Evolutionary conservation across 2,113 vertebrate genomes (phyloP).

Genomic region (Cromileptes altivelis): DNA sequence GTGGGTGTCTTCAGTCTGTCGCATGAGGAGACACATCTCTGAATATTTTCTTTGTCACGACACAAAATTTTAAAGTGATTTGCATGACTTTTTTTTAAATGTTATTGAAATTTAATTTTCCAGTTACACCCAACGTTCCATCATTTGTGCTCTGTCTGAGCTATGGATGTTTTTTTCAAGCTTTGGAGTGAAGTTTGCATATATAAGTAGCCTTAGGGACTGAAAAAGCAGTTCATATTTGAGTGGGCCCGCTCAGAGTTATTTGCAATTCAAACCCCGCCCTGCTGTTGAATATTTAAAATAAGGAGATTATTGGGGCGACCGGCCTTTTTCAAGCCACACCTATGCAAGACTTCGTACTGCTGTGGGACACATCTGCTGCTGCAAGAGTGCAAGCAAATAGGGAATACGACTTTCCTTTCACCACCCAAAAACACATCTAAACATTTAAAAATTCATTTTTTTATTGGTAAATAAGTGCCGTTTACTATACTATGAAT

Average conservation of each 20-base stretch:
- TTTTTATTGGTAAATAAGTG: too few relatives aligned
- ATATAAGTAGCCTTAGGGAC: slow-evolving; percentile 19
- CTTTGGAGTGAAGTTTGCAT: background rate
- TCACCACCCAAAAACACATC: too few relatives aligned
- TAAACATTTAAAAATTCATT: too few relatives aligned
- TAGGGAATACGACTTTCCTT: background rate
- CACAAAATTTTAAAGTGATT: background rate
- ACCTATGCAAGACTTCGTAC: background rate
- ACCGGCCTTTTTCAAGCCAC: slow-evolving; percentile 26
- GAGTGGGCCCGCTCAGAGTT: slow-evolving; percentile 58
- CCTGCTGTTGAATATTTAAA: slow-evolving; percentile 66
- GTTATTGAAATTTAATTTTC: rapidly evolving
- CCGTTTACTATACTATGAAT: too few relatives aligned
- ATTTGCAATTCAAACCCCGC: slow-evolving; percentile 57
- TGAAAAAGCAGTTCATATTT: slow-evolving; percentile 42
- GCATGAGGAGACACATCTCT: background rate
- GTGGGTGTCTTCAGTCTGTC: slow-evolving; percentile 14
- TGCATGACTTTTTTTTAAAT: background rate
- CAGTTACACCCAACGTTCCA: background rate
- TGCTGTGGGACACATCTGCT: background rate
- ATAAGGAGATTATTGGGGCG: background rate
- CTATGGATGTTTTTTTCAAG: too few relatives aligned
- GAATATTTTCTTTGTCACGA: background rate
- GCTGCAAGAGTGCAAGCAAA: background rate
- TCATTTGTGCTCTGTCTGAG: background rate